These are phyloP conservation scores for Chaetophractus vellerosus DNA, from an alignment of 2,797 vertebrate species.

Conservation along the genomic window DNA sequence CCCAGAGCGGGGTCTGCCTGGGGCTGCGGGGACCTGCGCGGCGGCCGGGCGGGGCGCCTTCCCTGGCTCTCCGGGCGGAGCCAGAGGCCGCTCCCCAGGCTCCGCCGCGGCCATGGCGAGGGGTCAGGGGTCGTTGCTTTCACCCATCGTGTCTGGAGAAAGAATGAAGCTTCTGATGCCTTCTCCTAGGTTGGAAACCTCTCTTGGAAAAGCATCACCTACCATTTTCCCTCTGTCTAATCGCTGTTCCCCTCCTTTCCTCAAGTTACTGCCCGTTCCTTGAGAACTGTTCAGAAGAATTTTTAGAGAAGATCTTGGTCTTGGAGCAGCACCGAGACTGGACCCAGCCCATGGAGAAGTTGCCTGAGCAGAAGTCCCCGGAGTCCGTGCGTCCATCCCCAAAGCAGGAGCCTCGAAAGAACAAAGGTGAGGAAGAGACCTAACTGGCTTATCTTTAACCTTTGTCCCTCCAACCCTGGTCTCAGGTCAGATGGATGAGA, in stretches of 20 bases:
- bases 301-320: not conserved
- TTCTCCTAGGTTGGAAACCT: not conserved
- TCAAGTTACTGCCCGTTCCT: not conserved
- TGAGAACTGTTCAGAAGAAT: not conserved
- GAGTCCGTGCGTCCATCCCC: not conserved
- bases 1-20: not conserved
- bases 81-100: not conserved
- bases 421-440: conserved; percentile 5
- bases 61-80: too few species aligned
- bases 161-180: not conserved
- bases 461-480: not conserved
- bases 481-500: conserved; percentile 4
- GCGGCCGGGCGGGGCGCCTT: not conserved
- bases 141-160: not conserved
- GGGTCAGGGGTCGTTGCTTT: not conserved
- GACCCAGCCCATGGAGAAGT: conserved; percentile 38
- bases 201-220: not conserved
- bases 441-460: conserved; percentile 26
- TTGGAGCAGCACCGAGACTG: not conserved
- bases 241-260: not conserved
- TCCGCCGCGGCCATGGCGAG: too few species aligned
- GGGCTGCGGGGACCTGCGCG: not conserved
- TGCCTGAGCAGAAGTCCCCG: not conserved
- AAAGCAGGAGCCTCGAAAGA: not conserved
- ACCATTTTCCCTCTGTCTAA: not conserved